These are phyloP conservation scores for Cariama cristata DNA, from an alignment of 2,113 vertebrate species.

Conservation along the genomic window DNA sequence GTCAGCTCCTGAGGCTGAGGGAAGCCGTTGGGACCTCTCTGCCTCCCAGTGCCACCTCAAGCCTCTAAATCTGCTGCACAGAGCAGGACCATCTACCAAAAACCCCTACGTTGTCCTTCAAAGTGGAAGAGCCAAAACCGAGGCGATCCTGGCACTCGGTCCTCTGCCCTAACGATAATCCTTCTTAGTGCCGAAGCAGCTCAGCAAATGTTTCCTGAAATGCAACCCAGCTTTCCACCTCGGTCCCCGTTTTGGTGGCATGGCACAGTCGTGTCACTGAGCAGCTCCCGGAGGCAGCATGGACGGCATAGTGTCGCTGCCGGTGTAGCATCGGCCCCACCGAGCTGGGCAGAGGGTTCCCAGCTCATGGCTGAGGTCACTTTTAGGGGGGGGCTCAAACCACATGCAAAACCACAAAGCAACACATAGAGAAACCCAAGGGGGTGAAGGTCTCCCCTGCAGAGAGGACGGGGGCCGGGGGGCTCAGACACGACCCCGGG, in stretches of 20 bases:
- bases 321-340: background rate
- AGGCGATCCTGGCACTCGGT: background rate
- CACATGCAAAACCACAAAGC: background rate
- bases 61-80: background rate
- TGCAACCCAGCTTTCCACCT: background rate
- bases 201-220: background rate
- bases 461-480: accelerated
- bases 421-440: background rate
- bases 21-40: background rate
- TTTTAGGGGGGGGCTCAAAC: background rate
- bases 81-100: background rate
- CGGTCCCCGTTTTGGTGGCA: accelerated
- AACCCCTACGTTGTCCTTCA: background rate
- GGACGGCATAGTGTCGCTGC: background rate
- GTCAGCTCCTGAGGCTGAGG: accelerated
- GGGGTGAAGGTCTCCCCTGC: background rate
- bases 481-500: background rate
- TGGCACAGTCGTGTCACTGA: accelerated
- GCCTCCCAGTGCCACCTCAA: background rate
- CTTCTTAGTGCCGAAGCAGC: background rate
- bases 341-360: background rate
- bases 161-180: background rate
- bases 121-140: background rate
- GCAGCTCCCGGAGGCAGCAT: background rate
- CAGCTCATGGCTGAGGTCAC: background rate